Conservation (phyloP, 2,113 vertebrate genomes). For the Tor tambroides region DNA sequence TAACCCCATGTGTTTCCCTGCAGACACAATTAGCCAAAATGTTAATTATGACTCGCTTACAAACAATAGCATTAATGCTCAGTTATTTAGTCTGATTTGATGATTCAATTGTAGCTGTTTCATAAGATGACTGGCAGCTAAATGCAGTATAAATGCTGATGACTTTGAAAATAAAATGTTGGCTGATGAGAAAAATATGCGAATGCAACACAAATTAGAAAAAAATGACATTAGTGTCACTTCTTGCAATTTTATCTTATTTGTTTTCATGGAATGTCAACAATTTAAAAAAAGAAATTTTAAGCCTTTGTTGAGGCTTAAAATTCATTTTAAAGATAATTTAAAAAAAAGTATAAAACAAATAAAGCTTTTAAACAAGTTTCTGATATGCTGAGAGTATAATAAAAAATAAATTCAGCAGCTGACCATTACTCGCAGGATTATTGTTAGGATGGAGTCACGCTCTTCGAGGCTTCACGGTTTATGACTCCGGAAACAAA, state of each 20-base stretch:
- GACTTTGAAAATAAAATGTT: neutral
- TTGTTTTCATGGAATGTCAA: neutral
- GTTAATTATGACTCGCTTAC: conserved; percentile 50
- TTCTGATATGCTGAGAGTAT: neutral
- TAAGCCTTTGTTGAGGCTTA: neutral
- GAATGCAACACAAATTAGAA: neutral
- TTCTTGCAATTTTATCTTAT: neutral
- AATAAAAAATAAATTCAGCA: neutral
- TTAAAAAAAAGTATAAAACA: neutral
- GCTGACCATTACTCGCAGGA: neutral
- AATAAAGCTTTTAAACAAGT: neutral
- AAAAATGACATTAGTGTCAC: neutral
- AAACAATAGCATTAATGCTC: conserved; percentile 47
- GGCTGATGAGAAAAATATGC: neutral
- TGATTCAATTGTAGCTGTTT: conserved; percentile 13
- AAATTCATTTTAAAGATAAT: neutral
- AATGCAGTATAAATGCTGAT: neutral
- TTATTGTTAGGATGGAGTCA: neutral
- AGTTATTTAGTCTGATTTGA: conserved; percentile 41
- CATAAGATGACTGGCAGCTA: neutral
- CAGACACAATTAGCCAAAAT: conserved; percentile 53
- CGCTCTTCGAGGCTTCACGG: neutral
- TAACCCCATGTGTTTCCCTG: conserved; percentile 56
- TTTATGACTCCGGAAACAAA: neutral
- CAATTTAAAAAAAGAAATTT: neutral